Percentiles rank a stretch among this genome's conserved stretches.
Evolutionary conservation across 2,797 vertebrate genomes (phyloP).

Genomic region (Lepidocolaptes lacrymiger): DNA sequence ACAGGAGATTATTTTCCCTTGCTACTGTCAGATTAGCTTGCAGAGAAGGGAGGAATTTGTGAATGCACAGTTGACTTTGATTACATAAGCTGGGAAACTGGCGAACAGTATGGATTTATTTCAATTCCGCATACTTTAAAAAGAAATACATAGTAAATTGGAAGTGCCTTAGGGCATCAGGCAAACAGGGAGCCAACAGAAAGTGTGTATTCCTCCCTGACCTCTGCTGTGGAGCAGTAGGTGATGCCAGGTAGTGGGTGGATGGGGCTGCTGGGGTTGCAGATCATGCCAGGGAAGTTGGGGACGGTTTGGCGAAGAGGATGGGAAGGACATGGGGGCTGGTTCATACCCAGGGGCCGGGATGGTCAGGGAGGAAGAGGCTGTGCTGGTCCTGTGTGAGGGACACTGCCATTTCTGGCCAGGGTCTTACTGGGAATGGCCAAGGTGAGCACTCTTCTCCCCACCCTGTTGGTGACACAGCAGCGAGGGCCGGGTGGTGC

Average conservation of each 20-base stretch:
- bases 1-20: background rate
- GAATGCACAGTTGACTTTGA: constrained; percentile 57
- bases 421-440: background rate
- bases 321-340: background rate
- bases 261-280: background rate
- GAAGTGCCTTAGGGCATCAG: background rate
- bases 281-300: rapidly evolving
- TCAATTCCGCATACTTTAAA: constrained; percentile 48
- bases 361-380: background rate
- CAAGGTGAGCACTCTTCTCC: background rate
- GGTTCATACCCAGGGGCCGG: background rate
- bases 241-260: background rate
- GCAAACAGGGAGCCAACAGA: background rate
- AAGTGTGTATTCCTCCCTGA: background rate
- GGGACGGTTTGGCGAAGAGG: background rate
- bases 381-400: background rate
- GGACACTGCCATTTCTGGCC: background rate
- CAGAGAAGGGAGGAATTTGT: constrained; percentile 21
- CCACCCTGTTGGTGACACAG: rapidly evolving
- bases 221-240: background rate
- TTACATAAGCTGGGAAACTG: constrained; percentile 45
- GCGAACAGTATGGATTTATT: constrained; percentile 22
- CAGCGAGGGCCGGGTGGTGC: rapidly evolving
- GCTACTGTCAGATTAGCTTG: constrained; percentile 23
- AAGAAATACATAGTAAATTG: constrained; percentile 8